Evolutionary conservation across 2,113 vertebrate genomes (phyloP).

Genomic region (Paracyprichromis sp.): DNA sequence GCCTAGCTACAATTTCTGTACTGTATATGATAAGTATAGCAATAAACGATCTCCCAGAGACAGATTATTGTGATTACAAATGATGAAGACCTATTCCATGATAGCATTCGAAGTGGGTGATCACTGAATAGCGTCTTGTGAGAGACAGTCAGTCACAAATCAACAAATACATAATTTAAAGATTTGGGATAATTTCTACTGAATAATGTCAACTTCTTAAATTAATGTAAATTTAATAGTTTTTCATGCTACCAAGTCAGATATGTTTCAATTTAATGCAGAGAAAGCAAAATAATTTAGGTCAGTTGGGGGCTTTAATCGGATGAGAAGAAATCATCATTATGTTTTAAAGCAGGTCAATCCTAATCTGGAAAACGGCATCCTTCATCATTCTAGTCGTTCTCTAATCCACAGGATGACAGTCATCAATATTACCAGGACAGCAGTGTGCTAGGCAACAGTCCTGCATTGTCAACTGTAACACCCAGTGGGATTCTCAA

Average conservation of each 20-base stretch:
- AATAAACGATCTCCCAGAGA: not conserved
- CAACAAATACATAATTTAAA: not conserved
- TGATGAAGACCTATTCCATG: not conserved
- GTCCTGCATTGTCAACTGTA: not conserved
- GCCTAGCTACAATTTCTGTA: not conserved
- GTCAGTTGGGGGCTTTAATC: slow-evolving; percentile 53
- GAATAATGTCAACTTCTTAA: not conserved
- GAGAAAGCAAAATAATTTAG: slow-evolving; percentile 28
- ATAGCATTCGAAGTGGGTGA: not conserved
- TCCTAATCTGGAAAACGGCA: slow-evolving; percentile 59
- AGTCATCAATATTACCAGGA: not conserved
- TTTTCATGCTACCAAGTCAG: not conserved
- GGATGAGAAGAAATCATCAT: slow-evolving; percentile 58
- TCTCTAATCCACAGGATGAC: slow-evolving; percentile 49
- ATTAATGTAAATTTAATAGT: slow-evolving; percentile 15
- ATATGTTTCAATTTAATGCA: slow-evolving; percentile 3
- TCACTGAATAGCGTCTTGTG: not conserved
- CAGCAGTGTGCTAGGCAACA: slow-evolving; percentile 12
- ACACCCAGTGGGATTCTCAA: not conserved
- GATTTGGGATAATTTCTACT: not conserved
- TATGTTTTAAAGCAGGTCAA: slow-evolving; percentile 60
- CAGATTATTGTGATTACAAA: not conserved
- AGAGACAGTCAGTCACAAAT: not conserved
- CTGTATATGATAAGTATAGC: not conserved
- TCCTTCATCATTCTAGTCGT: slow-evolving; percentile 39